Conservation (phyloP, 2,113 vertebrate species). For the Paradoxurus hermaphroditus region DNA sequence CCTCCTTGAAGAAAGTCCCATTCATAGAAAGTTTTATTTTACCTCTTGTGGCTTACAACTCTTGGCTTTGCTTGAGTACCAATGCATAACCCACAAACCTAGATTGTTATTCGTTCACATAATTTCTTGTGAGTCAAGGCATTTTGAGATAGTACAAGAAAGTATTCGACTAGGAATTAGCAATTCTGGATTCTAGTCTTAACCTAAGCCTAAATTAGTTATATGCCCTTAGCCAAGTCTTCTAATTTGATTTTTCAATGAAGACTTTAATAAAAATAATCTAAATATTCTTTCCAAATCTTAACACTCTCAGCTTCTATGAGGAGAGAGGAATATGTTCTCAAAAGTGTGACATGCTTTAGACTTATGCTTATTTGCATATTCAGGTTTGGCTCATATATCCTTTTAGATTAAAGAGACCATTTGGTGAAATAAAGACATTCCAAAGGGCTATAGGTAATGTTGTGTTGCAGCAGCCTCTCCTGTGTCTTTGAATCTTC, state of each 20-base stretch:
- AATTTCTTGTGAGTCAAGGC: conserved; percentile 14
- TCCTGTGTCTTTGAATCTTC: background rate
- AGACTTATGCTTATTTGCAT: background rate
- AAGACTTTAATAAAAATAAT: background rate
- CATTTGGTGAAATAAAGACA: background rate
- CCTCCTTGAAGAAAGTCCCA: background rate
- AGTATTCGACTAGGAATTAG: background rate
- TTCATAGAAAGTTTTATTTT: conserved; percentile 8
- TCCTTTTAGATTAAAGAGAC: background rate
- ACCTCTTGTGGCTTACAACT: background rate
- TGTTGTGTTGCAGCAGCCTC: background rate
- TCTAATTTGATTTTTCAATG: background rate
- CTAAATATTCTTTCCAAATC: background rate
- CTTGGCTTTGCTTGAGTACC: background rate
- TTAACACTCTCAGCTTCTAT: background rate
- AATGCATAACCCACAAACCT: conserved; percentile 31
- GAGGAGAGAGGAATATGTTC: background rate
- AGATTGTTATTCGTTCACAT: background rate
- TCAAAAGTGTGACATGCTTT: background rate
- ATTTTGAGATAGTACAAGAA: background rate
- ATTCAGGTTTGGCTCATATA: background rate
- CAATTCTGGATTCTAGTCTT: background rate
- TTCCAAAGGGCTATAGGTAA: background rate
- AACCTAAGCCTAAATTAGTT: background rate
- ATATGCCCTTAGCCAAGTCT: background rate